Evolutionary conservation across 2,113 vertebrate genomes (phyloP).

Genomic region (Ursus arctos): DNA sequence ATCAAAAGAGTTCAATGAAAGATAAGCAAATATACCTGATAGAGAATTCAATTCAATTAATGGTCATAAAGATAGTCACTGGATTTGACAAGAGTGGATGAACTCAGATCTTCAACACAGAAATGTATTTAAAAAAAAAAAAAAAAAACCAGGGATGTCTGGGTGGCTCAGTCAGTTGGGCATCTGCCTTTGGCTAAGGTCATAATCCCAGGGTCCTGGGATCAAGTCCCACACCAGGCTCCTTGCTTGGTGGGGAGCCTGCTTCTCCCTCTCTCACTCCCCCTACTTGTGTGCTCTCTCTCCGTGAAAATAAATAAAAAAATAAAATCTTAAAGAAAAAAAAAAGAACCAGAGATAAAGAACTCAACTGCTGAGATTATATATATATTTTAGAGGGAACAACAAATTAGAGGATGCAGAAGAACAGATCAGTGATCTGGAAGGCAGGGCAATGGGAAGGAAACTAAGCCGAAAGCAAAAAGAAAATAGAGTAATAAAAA

Average conservation of each 20-base stretch:
- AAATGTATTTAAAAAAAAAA: background rate
- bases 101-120: background rate
- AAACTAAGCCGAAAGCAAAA: background rate
- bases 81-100: background rate
- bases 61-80: background rate
- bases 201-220: no score
- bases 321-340: background rate
- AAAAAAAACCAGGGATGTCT: background rate
- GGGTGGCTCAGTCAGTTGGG: no score
- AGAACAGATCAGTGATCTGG: background rate
- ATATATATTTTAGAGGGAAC: background rate
- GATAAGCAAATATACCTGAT: background rate
- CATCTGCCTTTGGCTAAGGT: no score
- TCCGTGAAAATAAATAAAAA: no score
- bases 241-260: no score
- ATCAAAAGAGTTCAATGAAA: background rate
- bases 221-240: no score
- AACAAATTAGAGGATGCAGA: background rate
- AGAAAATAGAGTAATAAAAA: background rate
- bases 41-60: background rate
- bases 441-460: background rate
- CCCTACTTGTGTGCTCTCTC: no score
- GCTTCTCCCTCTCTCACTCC: no score
- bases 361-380: background rate
- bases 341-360: background rate